These are phyloP conservation scores for Raja brachyura DNA, from an alignment of 2,113 vertebrate genomes.

Conservation along the genomic window DNA sequence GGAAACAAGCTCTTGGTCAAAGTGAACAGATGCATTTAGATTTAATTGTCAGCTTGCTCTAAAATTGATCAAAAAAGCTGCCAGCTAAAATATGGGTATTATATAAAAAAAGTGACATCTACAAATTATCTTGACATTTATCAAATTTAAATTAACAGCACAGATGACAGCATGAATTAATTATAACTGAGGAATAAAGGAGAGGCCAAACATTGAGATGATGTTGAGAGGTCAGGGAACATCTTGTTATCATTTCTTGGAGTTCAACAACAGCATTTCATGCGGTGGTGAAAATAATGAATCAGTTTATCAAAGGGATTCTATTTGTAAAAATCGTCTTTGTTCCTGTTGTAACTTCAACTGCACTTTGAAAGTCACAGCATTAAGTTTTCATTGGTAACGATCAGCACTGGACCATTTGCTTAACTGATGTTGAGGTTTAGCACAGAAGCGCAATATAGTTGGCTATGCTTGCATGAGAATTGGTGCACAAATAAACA, in stretches of 20 bases:
- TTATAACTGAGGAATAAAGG: conserved; percentile 5
- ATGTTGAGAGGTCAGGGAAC: not conserved
- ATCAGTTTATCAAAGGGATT: not conserved
- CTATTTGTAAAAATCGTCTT: not conserved
- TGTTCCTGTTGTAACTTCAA: not conserved
- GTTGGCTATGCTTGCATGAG: not conserved
- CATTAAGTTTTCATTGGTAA: not conserved
- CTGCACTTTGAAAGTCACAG: not conserved
- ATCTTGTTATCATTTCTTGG: not conserved
- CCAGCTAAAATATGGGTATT: conserved; percentile 54
- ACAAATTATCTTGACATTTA: conserved; percentile 61
- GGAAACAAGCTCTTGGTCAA: conserved; percentile 32
- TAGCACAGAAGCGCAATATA: not conserved
- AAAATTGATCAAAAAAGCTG: conserved; percentile 54
- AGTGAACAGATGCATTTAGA: conserved; percentile 40
- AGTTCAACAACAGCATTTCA: not conserved
- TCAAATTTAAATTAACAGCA: conserved; percentile 46
- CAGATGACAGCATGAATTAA: conserved; percentile 1
- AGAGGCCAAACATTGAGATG: not conserved
- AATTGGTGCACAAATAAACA: not conserved
- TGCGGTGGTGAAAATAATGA: not conserved
- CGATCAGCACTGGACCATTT: not conserved
- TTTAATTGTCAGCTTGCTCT: conserved; percentile 50
- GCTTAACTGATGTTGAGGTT: not conserved
- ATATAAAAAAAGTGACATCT: conserved; percentile 50